These are phyloP conservation scores for Tricholauxania praeusta DNA, from an alignment of 2,888 invertebrate species.

Conservation along the genomic window DNA sequence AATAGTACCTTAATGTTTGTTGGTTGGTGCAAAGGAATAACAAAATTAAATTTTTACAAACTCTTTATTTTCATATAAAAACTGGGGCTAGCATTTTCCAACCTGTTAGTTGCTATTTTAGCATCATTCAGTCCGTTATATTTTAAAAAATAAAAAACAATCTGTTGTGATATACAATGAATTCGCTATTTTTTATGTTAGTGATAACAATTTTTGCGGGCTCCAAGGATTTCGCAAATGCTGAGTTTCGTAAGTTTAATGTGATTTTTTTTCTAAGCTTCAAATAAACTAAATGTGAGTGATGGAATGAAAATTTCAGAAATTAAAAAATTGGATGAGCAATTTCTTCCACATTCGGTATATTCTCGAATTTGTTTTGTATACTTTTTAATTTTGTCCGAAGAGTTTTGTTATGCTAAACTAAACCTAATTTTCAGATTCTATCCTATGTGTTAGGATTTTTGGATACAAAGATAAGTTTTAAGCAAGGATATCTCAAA, in stretches of 20 bases:
- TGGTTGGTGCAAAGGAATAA: too few species aligned
- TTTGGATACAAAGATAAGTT: too few species aligned
- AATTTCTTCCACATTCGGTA: too few species aligned
- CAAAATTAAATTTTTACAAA: neutral
- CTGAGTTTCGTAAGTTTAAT: conserved; percentile 47
- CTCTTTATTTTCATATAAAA: conserved; percentile 37
- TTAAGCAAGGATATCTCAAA: too few species aligned
- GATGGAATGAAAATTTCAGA: neutral
- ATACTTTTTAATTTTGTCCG: too few species aligned
- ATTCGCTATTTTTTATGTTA: conserved; percentile 32
- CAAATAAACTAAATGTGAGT: neutral
- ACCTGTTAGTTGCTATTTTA: conserved; percentile 35
- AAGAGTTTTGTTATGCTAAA: too few species aligned
- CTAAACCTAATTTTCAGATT: too few species aligned
- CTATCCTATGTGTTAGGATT: too few species aligned
- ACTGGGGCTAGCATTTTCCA: neutral
- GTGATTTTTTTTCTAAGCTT: neutral
- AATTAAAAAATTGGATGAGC: too few species aligned
- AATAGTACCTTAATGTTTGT: too few species aligned
- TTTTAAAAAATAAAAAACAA: neutral
- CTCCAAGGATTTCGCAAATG: conserved; percentile 27
- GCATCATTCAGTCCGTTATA: neutral
- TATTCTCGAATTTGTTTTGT: too few species aligned
- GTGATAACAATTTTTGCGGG: conserved; percentile 21
- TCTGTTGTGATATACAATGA: conserved; percentile 32